Conservation (phyloP, 1,140 invertebrate species). For the Hycleus cichorii region DNA sequence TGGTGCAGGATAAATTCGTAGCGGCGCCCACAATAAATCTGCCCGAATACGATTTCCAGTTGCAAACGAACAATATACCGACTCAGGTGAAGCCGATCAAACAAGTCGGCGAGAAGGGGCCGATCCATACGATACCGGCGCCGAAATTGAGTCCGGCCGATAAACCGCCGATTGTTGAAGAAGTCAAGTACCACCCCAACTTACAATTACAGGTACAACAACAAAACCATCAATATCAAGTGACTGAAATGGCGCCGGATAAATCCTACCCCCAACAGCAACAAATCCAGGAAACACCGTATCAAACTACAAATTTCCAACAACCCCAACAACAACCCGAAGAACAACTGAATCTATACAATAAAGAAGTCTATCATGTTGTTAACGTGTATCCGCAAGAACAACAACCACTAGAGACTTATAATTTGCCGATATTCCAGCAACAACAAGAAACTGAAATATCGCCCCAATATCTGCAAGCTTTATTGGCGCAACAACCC, state of each 20-base stretch:
- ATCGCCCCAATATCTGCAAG: background rate
- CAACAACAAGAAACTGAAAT: conserved; percentile 35
- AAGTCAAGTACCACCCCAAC: conserved; percentile 9
- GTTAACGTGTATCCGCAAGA: conserved; percentile 44
- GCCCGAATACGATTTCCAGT: conserved; percentile 34
- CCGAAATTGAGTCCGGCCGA: conserved; percentile 57
- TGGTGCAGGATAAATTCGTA: background rate
- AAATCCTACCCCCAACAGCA: conserved; percentile 7
- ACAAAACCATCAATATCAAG: conserved; percentile 40
- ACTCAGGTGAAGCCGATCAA: conserved; percentile 32
- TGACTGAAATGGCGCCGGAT: conserved; percentile 35
- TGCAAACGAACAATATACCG: conserved; percentile 37
- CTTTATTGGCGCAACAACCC: background rate
- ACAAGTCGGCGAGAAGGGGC: conserved; percentile 52
- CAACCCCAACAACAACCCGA: conserved; percentile 26
- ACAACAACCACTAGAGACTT: conserved; percentile 34
- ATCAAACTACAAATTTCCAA: conserved; percentile 37
- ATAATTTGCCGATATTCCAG: conserved; percentile 29
- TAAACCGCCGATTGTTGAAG: conserved; percentile 26
- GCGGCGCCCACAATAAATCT: conserved; percentile 22
- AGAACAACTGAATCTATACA: background rate
- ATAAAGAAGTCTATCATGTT: conserved; percentile 46
- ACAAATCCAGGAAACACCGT: background rate
- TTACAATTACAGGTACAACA: conserved; percentile 4
- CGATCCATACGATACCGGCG: conserved; percentile 75